A percentile compares a stretch with the other conserved stretches of the same genome.
Evolutionary conservation across 2,113 vertebrate species (phyloP).

Genomic region (Hypomesus transpacificus): DNA sequence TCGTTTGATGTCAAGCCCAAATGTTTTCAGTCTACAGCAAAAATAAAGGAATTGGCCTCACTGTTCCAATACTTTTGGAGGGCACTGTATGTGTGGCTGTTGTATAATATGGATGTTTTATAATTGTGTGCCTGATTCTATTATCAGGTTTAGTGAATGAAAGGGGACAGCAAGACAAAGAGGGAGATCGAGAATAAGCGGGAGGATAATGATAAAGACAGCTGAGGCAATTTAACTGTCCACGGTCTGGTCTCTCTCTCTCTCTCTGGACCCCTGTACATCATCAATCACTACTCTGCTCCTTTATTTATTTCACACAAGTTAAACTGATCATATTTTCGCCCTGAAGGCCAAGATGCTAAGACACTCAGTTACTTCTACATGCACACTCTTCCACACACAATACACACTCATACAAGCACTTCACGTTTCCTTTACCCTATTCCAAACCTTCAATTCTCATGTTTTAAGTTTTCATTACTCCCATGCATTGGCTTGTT

Average conservation of each 20-base stretch:
- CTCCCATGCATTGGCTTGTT: background rate
- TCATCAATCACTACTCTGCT: slow-evolving; percentile 8
- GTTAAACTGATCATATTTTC: slow-evolving; percentile 38
- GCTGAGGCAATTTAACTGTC: slow-evolving; percentile 15
- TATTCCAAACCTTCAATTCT: too few species aligned
- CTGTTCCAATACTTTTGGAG: too few species aligned
- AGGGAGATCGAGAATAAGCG: slow-evolving; percentile 6
- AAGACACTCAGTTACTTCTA: slow-evolving; percentile 1
- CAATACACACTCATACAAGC: background rate
- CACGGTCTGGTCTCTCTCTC: background rate
- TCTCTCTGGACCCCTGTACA: slow-evolving; percentile 7
- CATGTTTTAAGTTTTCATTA: too few species aligned
- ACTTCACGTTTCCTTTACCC: too few species aligned
- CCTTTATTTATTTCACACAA: slow-evolving; percentile 24
- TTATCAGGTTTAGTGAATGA: background rate
- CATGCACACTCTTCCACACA: background rate
- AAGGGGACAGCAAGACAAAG: background rate
- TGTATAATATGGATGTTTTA: background rate
- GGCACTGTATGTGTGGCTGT: too few species aligned
- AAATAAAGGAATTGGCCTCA: too few species aligned
- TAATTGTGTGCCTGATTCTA: background rate
- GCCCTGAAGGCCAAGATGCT: slow-evolving; percentile 17
- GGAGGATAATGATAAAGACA: slow-evolving; percentile 36
- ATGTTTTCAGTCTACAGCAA: too few species aligned
- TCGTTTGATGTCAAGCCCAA: too few species aligned